These are phyloP conservation scores for Coelopa pilipes DNA, from an alignment of 2,888 invertebrate species.

Conservation along the genomic window DNA sequence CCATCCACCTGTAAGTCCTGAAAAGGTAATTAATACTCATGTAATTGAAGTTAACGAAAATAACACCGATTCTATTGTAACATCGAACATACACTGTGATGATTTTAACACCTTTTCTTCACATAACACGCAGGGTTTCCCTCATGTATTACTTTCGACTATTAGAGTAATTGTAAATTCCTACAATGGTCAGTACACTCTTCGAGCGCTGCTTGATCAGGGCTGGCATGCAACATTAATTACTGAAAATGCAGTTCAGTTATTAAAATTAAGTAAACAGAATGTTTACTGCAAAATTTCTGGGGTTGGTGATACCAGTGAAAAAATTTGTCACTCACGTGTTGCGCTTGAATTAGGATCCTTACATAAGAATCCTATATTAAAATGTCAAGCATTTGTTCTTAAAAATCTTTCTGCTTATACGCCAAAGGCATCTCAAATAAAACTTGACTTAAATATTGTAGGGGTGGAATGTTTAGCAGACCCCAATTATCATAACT, in stretches of 20 bases:
- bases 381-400: background rate
- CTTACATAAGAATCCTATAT: background rate
- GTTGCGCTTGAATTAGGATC: slow-evolving; percentile 1
- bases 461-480: background rate
- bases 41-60: background rate
- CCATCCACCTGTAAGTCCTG: background rate
- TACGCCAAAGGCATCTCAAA: background rate
- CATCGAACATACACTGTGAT: background rate
- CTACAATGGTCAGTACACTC: background rate
- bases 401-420: background rate
- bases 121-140: background rate
- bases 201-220: slow-evolving; percentile 10
- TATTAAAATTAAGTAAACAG: background rate
- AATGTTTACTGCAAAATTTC: slow-evolving; percentile 11
- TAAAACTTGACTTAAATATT: no score
- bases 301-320: background rate
- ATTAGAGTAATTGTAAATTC: background rate
- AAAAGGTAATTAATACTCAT: background rate
- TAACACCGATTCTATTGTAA: background rate
- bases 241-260: slow-evolving; percentile 11
- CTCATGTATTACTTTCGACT: background rate
- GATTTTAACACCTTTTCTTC: background rate
- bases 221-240: slow-evolving; percentile 8
- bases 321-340: slow-evolving; percentile 1
- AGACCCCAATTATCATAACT: slow-evolving; percentile 29